A percentile compares a stretch with the other conserved stretches of the same genome.
Conservation (phyloP, 2,888 invertebrate species). For the Trissoscelio sp. region DNA sequence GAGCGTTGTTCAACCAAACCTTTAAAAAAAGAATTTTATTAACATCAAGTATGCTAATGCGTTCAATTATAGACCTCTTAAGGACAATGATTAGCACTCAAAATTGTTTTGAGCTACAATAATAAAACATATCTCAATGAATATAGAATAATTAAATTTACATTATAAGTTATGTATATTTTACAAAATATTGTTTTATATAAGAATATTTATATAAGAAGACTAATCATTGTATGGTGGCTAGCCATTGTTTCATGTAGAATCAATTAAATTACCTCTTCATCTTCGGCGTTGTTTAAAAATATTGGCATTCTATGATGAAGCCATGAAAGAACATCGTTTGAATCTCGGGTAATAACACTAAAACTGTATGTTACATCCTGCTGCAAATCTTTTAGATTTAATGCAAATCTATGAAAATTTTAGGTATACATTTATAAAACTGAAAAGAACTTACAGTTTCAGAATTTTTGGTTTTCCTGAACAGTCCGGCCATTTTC, state of each 20-base stretch:
- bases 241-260: too few species aligned
- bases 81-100: too few species aligned
- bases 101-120: too few species aligned
- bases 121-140: too few species aligned
- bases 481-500: slow-evolving; percentile 91
- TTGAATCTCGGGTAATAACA: slow-evolving; percentile 91
- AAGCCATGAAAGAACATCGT: slow-evolving; percentile 87
- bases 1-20: slow-evolving; percentile 88
- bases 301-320: slow-evolving; percentile 94
- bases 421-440: background rate
- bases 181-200: too few species aligned
- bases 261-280: slow-evolving; percentile 82
- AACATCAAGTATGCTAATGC: background rate
- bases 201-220: too few species aligned
- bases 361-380: slow-evolving; percentile 89
- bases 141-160: too few species aligned
- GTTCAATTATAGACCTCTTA: background rate
- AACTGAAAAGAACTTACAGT: slow-evolving; percentile 29
- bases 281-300: slow-evolving; percentile 87
- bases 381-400: slow-evolving; percentile 74
- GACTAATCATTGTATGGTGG: too few species aligned
- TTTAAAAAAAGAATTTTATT: slow-evolving; percentile 74
- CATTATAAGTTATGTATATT: too few species aligned
- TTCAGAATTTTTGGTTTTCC: slow-evolving; percentile 85
- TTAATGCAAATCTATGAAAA: too few species aligned